Conservation (phyloP, 2,797 vertebrate species). For the Chromis chromis region DNA sequence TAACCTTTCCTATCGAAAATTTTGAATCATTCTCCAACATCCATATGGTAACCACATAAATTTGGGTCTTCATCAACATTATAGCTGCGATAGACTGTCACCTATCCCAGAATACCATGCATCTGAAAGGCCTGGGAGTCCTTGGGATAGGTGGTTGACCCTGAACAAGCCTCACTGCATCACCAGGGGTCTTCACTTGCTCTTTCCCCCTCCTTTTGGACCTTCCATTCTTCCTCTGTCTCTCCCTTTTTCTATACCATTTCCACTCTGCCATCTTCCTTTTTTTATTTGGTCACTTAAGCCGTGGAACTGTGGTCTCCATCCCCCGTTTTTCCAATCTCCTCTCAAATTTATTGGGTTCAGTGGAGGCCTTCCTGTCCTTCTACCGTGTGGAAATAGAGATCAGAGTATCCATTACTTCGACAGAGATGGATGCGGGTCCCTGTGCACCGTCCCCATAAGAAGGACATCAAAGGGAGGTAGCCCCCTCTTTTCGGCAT, state of each 20-base stretch:
- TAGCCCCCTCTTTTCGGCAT: conserved; percentile 87
- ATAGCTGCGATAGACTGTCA: conserved; percentile 75
- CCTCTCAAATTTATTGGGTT: conserved; percentile 91
- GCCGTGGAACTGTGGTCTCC: conserved; percentile 83
- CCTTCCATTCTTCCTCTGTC: conserved; percentile 73
- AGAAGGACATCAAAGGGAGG: conserved; percentile 90
- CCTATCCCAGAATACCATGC: conserved; percentile 70
- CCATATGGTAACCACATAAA: conserved; percentile 84
- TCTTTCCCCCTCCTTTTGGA: conserved; percentile 66
- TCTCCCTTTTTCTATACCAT: conserved; percentile 69
- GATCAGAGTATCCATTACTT: conserved; percentile 91
- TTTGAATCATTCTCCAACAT: conserved; percentile 75
- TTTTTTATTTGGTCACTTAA: conserved; percentile 90
- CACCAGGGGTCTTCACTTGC: conserved; percentile 74
- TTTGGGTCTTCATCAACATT: conserved; percentile 84
- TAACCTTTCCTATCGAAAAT: conserved; percentile 76
- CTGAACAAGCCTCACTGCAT: conserved; percentile 78
- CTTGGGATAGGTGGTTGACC: conserved; percentile 81
- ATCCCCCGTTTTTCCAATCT: conserved; percentile 89
- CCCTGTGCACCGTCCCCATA: conserved; percentile 83
- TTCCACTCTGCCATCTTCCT: conserved; percentile 77
- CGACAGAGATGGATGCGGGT: conserved; percentile 90
- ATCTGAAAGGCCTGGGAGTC: conserved; percentile 77
- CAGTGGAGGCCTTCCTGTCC: conserved; percentile 90
- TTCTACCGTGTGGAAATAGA: conserved; percentile 88